Base-by-base conservation (phyloP, 2,888 invertebrate genomes). In the Napeogenes inachia region DNA sequence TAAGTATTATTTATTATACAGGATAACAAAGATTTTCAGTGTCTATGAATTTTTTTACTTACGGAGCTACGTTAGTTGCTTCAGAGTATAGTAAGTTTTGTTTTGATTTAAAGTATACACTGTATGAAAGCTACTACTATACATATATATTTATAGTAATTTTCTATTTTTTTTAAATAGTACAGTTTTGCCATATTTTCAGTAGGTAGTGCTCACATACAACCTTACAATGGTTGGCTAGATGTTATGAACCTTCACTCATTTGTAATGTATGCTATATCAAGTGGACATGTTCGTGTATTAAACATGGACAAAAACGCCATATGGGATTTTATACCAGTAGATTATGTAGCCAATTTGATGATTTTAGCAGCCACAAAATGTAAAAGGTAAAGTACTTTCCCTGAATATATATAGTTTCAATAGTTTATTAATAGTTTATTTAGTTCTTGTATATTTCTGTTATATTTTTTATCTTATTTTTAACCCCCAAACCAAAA, bases 191-290 rank as follows among this genome's bases (percentile, higher is more conserved):
- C 0, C 21, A 21, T 1, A 21, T 21, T 65, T 67, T 47, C 58
- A 69, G 68, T 68, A 6, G 50, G 61, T 4, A 57, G 66, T 12
- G 66, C 66, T 56, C 21, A 59, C 33, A 57, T 91, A 63, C 95
- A 95, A 75, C 95, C 95, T 0, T 82, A 93, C 64, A 92, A 93
- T 73, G 97, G 97, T 57, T 98, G 98, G 98, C 93, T 98, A 65
- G 98, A 98, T 82, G 98, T 96, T 82, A 94, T 95, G 89, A 96
- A 95, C 79, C 98, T 98, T 47, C 94, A 94, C 13, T 94, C 95
- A 60, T 93, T 93, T 75, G 84, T 93, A 38, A 87, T 94, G 87
- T 88, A 94, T 66, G 92, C 93, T 53, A 90, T 93, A 30, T 93
- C 91, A 62, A 92, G 92, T 76, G 93, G 93, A 54, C 76, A 92